These are phyloP conservation scores for Tetropium fuscum DNA, from an alignment of 2,888 invertebrate genomes.

Conservation along the genomic window DNA sequence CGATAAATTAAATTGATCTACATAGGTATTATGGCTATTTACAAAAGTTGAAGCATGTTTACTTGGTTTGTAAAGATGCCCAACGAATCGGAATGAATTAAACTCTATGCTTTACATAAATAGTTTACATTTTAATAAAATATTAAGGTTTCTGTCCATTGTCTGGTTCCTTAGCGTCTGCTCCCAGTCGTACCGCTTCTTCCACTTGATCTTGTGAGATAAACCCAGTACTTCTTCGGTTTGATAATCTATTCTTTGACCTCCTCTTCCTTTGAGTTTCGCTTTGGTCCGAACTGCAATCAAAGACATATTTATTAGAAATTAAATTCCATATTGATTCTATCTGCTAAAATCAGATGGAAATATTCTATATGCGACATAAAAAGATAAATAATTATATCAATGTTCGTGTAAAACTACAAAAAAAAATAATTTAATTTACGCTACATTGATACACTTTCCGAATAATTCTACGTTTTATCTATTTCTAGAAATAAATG, in stretches of 20 bases:
- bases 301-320: not conserved
- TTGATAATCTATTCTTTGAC: constrained; percentile 61
- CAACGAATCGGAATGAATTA: no score
- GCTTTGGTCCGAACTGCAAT: constrained; percentile 52
- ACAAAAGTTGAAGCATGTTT: not conserved
- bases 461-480: no score
- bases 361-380: no score
- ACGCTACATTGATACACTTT: no score
- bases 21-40: not conserved
- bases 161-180: constrained; percentile 30
- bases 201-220: constrained; percentile 51
- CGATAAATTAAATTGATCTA: not conserved
- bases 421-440: no score
- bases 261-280: constrained; percentile 62
- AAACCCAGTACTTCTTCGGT: constrained; percentile 61
- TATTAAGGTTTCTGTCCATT: constrained; percentile 10
- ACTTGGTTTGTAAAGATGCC: no score
- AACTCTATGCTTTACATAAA: not conserved
- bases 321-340: no score
- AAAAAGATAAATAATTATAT: no score
- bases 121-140: not conserved
- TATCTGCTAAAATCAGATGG: no score
- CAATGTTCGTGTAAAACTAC: no score
- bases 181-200: constrained; percentile 52
- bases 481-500: no score